Percentiles rank a stretch among this genome's conserved stretches.
Conservation (phyloP, 2,888 invertebrate species). For the Eurois occulta region DNA sequence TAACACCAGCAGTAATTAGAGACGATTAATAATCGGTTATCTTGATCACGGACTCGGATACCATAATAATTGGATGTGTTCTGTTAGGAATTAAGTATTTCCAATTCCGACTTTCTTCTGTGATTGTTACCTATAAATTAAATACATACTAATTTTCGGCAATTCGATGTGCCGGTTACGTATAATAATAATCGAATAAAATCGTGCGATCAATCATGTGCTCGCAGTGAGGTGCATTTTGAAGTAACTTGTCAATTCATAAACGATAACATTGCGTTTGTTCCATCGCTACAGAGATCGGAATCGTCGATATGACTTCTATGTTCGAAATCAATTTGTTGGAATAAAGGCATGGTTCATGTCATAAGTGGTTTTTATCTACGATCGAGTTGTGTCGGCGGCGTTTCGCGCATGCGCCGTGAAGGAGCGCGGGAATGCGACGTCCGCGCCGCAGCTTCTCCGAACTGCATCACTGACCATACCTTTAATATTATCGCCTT, state of each 20-base stretch:
- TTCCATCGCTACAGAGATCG: constrained; percentile 74
- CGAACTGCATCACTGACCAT: constrained; percentile 80
- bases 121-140: constrained; percentile 65
- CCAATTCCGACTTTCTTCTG: constrained; percentile 69
- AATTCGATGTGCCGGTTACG: constrained; percentile 46
- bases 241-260: constrained; percentile 81
- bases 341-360: constrained; percentile 86
- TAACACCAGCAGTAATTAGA: constrained; percentile 91
- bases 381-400: constrained; percentile 85
- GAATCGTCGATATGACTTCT: constrained; percentile 73
- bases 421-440: constrained; percentile 77
- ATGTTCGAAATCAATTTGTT: constrained; percentile 88
- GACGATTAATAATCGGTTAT: constrained; percentile 90
- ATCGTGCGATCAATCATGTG: constrained; percentile 77
- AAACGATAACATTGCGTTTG: constrained; percentile 78
- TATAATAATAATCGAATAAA: constrained; percentile 64
- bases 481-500: constrained; percentile 75
- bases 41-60: constrained; percentile 85
- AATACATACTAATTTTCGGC: constrained; percentile 54
- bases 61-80: constrained; percentile 83
- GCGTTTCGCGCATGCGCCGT: constrained; percentile 84
- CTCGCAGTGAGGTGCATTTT: constrained; percentile 73
- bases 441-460: constrained; percentile 80
- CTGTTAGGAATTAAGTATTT: constrained; percentile 70
- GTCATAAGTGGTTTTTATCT: constrained; percentile 88